phyloP scores from a whole-genome alignment of 2,797 vertebrate genomes.

The Dallia pectoralis region DNA sequence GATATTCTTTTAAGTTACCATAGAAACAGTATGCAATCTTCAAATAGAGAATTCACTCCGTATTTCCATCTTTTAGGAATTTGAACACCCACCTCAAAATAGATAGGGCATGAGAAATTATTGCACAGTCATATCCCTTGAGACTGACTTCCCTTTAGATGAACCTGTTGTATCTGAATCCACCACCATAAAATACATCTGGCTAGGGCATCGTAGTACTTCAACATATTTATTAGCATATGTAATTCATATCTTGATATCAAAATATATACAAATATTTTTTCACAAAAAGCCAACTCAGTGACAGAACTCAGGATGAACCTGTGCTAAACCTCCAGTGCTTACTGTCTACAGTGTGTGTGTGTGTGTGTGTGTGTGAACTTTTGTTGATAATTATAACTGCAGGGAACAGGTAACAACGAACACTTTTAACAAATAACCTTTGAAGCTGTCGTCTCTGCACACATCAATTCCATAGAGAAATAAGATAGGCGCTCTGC shows the following conservation, averaged over 20 bases:
- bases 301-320: neutral
- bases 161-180: neutral
- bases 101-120: no score
- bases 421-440: neutral
- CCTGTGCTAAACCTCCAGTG: neutral
- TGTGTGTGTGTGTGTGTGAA: neutral
- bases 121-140: no score
- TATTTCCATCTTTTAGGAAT: no score
- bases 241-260: neutral
- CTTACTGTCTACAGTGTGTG: neutral
- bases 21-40: neutral
- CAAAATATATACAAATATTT: no score
- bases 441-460: neutral
- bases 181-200: neutral
- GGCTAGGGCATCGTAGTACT: neutral
- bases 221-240: neutral
- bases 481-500: neutral
- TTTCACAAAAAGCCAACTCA: neutral
- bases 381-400: neutral
- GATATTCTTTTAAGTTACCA: neutral
- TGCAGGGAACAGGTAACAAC: neutral
- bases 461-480: neutral
- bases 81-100: no score
- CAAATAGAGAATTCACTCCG: neutral
- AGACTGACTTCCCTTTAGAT: neutral